phyloP scores from a whole-genome alignment of 2,888 invertebrate species.

The Megastigmus dorsalis region DNA sequence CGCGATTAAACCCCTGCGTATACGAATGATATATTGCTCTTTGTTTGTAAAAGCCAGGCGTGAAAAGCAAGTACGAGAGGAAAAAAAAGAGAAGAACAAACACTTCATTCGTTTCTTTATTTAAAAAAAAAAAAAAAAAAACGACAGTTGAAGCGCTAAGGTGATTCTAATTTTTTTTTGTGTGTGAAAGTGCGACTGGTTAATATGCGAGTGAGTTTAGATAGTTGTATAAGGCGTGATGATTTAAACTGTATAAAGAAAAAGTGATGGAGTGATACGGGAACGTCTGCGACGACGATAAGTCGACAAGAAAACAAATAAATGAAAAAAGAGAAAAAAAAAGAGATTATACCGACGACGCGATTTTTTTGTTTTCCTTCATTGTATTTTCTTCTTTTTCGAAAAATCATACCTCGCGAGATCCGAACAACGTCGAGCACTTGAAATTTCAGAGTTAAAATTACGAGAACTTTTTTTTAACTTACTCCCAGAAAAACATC shows the following conservation, averaged over 20 bases:
- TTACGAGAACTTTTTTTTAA: not conserved
- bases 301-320: constrained; percentile 45
- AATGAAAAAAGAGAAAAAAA: constrained; percentile 24
- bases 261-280: constrained; percentile 49
- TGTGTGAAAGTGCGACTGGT: constrained; percentile 49
- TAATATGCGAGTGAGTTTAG: constrained; percentile 38
- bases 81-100: not conserved
- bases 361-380: constrained; percentile 47
- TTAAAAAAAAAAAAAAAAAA: not conserved
- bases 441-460: not conserved
- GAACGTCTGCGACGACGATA: constrained; percentile 53
- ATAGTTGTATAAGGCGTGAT: constrained; percentile 53
- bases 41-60: constrained; percentile 43
- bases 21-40: constrained; percentile 37
- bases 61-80: constrained; percentile 1
- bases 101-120: constrained; percentile 22
- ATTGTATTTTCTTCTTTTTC: constrained; percentile 29
- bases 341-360: constrained; percentile 37
- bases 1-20: constrained; percentile 47
- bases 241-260: constrained; percentile 50
- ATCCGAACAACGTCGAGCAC: not conserved
- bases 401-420: constrained; percentile 19
- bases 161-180: constrained; percentile 37
- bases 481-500: not conserved
- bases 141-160: constrained; percentile 7